A percentile compares a stretch with the other conserved stretches of the same genome.
Conservation (phyloP, 1,140 invertebrate genomes). For the Pentalonia nigronervosa region DNA sequence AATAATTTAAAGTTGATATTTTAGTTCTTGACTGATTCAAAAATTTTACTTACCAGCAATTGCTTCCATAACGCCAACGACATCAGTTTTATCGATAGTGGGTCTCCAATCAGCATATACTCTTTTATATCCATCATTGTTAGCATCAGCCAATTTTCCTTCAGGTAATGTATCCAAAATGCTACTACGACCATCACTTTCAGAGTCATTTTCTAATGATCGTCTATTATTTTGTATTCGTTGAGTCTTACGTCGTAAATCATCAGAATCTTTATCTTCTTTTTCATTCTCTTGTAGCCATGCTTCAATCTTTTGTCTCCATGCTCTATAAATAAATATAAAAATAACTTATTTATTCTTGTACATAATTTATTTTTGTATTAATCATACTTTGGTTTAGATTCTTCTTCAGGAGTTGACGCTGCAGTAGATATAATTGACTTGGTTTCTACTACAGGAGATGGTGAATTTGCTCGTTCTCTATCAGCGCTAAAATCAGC, state of each 20-base stretch:
- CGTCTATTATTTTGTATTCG: constrained; percentile 74
- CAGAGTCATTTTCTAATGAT: constrained; percentile 71
- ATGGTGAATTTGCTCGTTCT: constrained; percentile 77
- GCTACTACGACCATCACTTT: constrained; percentile 60
- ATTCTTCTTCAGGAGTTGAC: constrained; percentile 65
- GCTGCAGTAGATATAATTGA: constrained; percentile 65
- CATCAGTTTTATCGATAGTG: constrained; percentile 80
- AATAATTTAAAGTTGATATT: constrained; percentile 60
- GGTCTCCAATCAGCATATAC: constrained; percentile 82
- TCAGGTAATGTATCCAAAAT: constrained; percentile 77
- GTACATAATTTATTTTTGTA: not conserved
- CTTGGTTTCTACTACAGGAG: constrained; percentile 69
- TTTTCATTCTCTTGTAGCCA: constrained; percentile 89
- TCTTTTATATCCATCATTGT: constrained; percentile 68
- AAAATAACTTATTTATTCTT: not conserved
- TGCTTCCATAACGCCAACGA: constrained; percentile 83
- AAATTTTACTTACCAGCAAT: constrained; percentile 74
- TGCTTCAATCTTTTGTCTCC: constrained; percentile 87
- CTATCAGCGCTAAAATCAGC: constrained; percentile 75
- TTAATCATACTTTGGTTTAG: constrained; percentile 65
- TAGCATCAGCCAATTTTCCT: constrained; percentile 67
- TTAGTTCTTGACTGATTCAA: not conserved
- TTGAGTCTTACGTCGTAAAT: constrained; percentile 70
- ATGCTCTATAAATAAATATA: constrained; percentile 69
- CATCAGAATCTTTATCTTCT: constrained; percentile 77